These are phyloP conservation scores for Polypterus senegalus DNA, from an alignment of 2,113 vertebrate genomes.

Conservation along the genomic window DNA sequence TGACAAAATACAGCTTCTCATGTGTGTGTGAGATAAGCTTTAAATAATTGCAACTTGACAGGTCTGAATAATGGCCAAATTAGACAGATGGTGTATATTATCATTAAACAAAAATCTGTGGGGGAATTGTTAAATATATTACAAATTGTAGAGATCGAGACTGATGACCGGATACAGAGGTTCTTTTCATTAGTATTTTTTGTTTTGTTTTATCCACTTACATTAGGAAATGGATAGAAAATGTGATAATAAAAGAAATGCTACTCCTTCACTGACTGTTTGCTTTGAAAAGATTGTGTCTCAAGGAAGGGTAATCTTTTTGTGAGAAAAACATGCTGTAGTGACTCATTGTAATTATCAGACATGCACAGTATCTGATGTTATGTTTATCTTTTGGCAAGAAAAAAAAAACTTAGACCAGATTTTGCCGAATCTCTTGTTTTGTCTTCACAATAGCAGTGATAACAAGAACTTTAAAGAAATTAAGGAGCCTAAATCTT, in stretches of 20 bases:
- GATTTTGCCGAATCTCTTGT: conserved; percentile 27
- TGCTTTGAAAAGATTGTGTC: not conserved
- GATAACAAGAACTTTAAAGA: conserved; percentile 28
- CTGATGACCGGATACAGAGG: conserved; percentile 22
- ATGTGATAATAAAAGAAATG: not conserved
- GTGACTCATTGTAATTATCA: not conserved
- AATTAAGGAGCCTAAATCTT: conserved; percentile 15
- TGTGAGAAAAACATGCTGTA: conserved; percentile 2
- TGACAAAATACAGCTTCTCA: conserved; percentile 55
- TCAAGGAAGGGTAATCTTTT: not conserved
- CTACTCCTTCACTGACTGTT: not conserved
- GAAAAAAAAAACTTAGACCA: conserved; percentile 30
- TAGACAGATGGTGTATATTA: conserved; percentile 55
- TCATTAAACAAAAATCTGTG: conserved; percentile 35
- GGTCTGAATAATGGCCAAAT: conserved; percentile 64
- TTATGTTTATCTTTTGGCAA: conserved; percentile 7
- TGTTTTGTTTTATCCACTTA: not conserved
- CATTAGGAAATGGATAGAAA: not conserved
- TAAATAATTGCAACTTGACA: conserved; percentile 64
- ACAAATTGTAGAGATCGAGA: conserved; percentile 35
- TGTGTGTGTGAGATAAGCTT: conserved; percentile 59
- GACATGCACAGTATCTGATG: conserved; percentile 9
- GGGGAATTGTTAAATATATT: conserved; percentile 40
- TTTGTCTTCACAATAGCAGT: conserved; percentile 34
- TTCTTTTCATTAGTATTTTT: conserved; percentile 2